Evolutionary conservation across 2,113 vertebrate genomes (phyloP), one percentile per base, ranked within the genome.

Genomic region (Zosterops pallidus): DNA sequence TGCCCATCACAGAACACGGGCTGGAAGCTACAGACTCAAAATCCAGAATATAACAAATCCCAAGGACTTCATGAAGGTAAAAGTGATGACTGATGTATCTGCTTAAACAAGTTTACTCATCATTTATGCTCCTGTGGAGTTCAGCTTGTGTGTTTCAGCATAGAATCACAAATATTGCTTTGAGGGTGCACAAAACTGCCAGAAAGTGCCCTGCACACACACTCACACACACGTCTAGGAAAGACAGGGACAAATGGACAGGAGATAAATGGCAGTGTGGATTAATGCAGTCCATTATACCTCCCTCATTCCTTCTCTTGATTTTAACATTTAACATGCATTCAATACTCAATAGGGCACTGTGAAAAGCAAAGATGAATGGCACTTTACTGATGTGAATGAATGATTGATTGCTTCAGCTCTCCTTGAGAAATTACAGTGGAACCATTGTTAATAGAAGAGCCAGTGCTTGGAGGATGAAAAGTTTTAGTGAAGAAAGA

Each of bases 351-450:
- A 0, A 20, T 39, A 52, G 18, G 83, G 78, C 67, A 29, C 52
- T 35, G 55, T 56, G 78, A 80, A 88, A 85, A 85, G 86, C 41
- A 82, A 49, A 89, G 81, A 89, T 80, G 89, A 94, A 95, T 85
- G 85, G 71, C 81, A 59, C 75, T 93, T 80, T 21, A 77, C 50
- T 67, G 87, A 63, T 80, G 68, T 59, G 95, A 94, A 86, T 67
- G 91, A 87, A 71, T 77, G 94, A 96, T 90, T 14, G 47, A 96
- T 91, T n/a, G 42, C 52, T 87, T 86, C 29, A 56, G 39, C 16
- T 86, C 50, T 90, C 75, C 85, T 88, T 72, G 63, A 95, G 82
- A 70, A 90, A 89, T 70, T 83, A 42, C 1, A 2, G 35, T 80
- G 75, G 91, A 86, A 77, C 12, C 28, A 35, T 37, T 3, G 24